Base-by-base conservation (phyloP, 1,140 invertebrate genomes). In the Lerema accius region DNA sequence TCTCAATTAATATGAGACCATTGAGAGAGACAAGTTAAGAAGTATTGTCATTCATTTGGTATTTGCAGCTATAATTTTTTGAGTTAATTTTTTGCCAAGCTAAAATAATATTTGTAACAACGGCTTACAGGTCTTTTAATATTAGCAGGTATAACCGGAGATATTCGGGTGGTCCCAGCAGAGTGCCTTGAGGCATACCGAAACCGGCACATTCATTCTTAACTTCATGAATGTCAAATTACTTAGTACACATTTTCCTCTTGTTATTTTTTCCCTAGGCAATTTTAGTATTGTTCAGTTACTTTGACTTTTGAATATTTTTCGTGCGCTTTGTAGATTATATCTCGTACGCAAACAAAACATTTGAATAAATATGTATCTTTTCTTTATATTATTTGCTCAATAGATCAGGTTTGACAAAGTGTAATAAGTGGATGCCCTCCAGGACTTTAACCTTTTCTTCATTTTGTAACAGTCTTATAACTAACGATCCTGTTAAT, bases 211-310 rank as follows among this genome's bases (percentile, higher is more conserved):
- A 67, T 14, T 62, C 62, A 62, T 63, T 70, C 56, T 66, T 53
- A 67, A 65, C 66, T 51, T 69, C 67, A 71, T 69, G 65, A 76
- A 71, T 73, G 68, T 71, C 70, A 69, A 69, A 71, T 75, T n/a
- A n/a, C n/a, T n/a, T 73, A 76, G 42, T 69, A 26, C 61, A n/a
- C n/a, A n/a, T n/a, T 63, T 71, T 73, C 42, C 71, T 69, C 53
- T 32, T 58, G 56, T 42, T 67, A 23, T 39, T 51, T 32, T 50
- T 50, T 15, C 26, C 35, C 4, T 32, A 32, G 28, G 13, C 11
- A 50, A 50, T 35, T 16, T 35, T 11, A 50, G 28, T 50, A 32
- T 50, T 16, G 19, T 50, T 7, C 48, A 3, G 13, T 26, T 5
- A 23, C 2, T 23, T 23, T 23, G 5, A 23, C 2, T 3, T 23